Percentiles rank a stretch among this genome's conserved stretches.
phyloP scores from a whole-genome alignment of 2,888 invertebrate genomes.

The Metopia argyrocephala region DNA sequence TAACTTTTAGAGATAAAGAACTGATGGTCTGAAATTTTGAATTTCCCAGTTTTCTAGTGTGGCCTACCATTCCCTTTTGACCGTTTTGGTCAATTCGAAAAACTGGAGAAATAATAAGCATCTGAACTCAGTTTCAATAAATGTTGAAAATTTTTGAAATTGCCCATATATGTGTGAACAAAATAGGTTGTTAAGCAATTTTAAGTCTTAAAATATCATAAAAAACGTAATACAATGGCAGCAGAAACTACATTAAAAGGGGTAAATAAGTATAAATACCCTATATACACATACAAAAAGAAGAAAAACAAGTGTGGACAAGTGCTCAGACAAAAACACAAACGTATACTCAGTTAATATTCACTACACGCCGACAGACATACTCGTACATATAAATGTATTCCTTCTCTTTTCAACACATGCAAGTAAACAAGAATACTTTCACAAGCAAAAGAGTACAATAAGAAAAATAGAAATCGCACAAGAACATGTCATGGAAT shows the following conservation, averaged over 20 bases:
- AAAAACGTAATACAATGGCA: neutral
- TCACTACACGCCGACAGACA: constrained; percentile 12
- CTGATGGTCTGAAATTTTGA: too few relatives aligned
- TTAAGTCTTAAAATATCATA: constrained; percentile 7
- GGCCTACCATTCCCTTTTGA: too few relatives aligned
- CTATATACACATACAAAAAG: neutral
- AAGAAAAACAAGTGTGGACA: neutral
- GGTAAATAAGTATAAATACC: neutral
- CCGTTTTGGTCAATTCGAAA: too few relatives aligned
- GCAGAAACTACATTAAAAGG: neutral
- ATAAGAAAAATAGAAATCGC: constrained; percentile 63
- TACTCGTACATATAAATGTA: neutral
- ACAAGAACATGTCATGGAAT: constrained; percentile 73
- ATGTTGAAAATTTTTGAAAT: too few relatives aligned
- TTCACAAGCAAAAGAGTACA: constrained; percentile 12
- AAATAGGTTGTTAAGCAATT: constrained; percentile 18
- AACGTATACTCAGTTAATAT: neutral
- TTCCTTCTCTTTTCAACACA: neutral
- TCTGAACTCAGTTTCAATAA: too few relatives aligned
- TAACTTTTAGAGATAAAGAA: too few relatives aligned
- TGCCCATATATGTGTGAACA: neutral
- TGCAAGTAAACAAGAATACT: neutral
- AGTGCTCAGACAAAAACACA: neutral
- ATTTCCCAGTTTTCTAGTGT: too few relatives aligned
- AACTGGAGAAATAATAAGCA: too few relatives aligned